phyloP scores from a whole-genome alignment of 2,888 invertebrate species.

The Xestobium rufovillosum region DNA sequence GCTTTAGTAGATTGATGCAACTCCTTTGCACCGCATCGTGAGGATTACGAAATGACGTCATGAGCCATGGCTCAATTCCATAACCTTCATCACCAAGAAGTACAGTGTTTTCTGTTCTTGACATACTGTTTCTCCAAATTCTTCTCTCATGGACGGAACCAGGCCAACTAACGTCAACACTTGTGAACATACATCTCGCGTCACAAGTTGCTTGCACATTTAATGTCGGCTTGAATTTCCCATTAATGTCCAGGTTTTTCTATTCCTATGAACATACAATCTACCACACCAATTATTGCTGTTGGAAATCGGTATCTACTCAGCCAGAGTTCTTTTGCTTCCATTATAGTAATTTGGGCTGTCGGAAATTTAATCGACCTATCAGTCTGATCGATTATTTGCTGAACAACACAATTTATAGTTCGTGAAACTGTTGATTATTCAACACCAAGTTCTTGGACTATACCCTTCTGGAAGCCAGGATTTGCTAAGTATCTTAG shows the following conservation, averaged over 20 bases:
- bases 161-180: slow-evolving; percentile 17
- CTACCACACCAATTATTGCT: background rate
- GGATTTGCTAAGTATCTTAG: slow-evolving; percentile 9
- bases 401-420: background rate
- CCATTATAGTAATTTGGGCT: background rate
- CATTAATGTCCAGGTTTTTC: slow-evolving; percentile 15
- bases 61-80: slow-evolving; percentile 1
- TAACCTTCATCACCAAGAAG: slow-evolving; percentile 2
- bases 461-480: slow-evolving; percentile 14
- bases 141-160: slow-evolving; percentile 16
- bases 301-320: too few relatives aligned
- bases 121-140: slow-evolving; percentile 19
- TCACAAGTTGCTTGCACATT: slow-evolving; percentile 18
- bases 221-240: slow-evolving; percentile 11
- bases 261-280: background rate
- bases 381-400: background rate
- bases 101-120: too few relatives aligned
- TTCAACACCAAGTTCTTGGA: slow-evolving; percentile 8
- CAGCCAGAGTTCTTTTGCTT: too few relatives aligned
- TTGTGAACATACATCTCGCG: slow-evolving; percentile 15
- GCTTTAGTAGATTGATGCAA: slow-evolving; percentile 18
- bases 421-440: slow-evolving; percentile 8
- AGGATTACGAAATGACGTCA: slow-evolving; percentile 13
- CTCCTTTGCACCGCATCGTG: slow-evolving; percentile 13
- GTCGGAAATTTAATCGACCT: slow-evolving; percentile 6